Conservation (phyloP, 2,113 vertebrate species). For the Perca schrenkii region DNA sequence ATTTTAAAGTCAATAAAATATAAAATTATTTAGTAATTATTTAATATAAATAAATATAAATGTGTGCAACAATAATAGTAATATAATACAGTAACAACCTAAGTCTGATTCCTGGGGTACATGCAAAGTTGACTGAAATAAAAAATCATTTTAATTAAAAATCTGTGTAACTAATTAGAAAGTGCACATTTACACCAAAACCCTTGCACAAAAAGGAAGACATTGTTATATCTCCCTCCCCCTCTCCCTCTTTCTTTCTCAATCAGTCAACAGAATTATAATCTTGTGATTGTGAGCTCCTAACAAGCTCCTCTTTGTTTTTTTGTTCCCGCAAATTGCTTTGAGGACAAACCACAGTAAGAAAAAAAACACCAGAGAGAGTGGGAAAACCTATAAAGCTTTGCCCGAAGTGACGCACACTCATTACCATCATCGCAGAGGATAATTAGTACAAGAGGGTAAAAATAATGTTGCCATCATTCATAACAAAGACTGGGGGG, state of each 20-base stretch:
- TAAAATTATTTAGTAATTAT: no score
- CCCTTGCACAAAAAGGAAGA: background rate
- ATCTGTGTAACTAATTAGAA: background rate
- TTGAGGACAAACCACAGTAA: constrained; percentile 65
- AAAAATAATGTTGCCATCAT: constrained; percentile 57
- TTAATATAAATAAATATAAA: no score
- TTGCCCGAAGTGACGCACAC: constrained; percentile 56
- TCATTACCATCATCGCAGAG: constrained; percentile 74
- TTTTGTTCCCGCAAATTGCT: constrained; percentile 83
- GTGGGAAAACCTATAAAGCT: constrained; percentile 65
- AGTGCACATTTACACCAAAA: background rate
- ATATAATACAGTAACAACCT: background rate
- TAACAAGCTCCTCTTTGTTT: constrained; percentile 91
- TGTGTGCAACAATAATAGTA: no score
- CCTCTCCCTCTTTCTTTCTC: constrained; percentile 35
- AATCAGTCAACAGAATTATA: constrained; percentile 72
- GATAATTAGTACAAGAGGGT: constrained; percentile 72
- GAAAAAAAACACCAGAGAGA: constrained; percentile 47
- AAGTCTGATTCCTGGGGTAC: background rate
- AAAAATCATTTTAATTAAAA: background rate
- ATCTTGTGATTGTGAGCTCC: constrained; percentile 85
- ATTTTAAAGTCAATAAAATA: no score
- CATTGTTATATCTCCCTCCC: constrained; percentile 37
- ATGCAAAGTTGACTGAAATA: background rate
- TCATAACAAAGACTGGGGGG: constrained; percentile 52